A percentile compares a stretch with the other conserved stretches of the same genome.
phyloP scores from a whole-genome alignment of 2,113 vertebrate species.

The Aegithalos caudatus region DNA sequence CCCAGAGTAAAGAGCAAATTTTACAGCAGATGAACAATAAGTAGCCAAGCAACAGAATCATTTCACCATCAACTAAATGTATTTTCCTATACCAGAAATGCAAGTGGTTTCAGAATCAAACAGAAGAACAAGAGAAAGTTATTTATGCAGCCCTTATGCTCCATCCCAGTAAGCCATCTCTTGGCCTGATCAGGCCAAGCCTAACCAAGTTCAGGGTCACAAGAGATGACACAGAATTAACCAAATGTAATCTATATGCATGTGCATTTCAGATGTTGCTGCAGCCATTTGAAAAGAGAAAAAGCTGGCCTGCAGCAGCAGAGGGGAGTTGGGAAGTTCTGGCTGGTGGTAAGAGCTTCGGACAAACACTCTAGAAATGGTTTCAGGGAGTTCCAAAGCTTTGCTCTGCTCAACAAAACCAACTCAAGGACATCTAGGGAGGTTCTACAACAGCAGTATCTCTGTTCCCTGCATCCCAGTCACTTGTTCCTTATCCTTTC shows the following conservation, averaged over 20 bases:
- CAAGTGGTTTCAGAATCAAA: slow-evolving; percentile 19
- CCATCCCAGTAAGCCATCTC: neutral
- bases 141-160: neutral
- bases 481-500: neutral
- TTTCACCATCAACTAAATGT: slow-evolving; percentile 4
- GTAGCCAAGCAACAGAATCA: slow-evolving; percentile 58
- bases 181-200: neutral
- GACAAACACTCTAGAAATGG: neutral
- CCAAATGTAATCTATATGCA: neutral
- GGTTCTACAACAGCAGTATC: neutral
- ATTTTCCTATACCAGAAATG: slow-evolving; percentile 15
- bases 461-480: neutral
- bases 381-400: neutral
- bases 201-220: neutral
- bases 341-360: neutral
- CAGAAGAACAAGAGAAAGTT: neutral
- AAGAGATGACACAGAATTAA: neutral
- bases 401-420: neutral
- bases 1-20: slow-evolving; percentile 16
- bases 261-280: neutral
- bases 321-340: neutral
- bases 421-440: neutral
- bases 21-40: slow-evolving; percentile 49
- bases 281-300: neutral
- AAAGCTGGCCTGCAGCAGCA: neutral